Conservation (phyloP, 1,140 invertebrate genomes). For the Rhyzopertha dominica region DNA sequence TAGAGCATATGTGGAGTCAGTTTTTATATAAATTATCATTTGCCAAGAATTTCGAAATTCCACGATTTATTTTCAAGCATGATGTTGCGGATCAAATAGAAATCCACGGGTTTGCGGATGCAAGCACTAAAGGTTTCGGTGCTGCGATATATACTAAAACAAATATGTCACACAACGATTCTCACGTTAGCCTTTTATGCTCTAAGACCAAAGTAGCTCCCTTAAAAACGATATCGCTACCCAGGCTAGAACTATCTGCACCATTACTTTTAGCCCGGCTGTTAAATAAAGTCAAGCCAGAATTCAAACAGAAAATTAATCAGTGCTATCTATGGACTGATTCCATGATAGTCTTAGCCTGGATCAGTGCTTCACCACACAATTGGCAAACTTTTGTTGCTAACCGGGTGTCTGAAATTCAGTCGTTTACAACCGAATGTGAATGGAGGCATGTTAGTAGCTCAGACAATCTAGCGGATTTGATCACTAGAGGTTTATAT, state of each 20-base stretch:
- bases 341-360: slow-evolving; percentile 37
- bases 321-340: slow-evolving; percentile 41
- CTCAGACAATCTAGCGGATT: slow-evolving; percentile 42
- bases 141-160: slow-evolving; percentile 35
- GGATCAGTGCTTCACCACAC: slow-evolving; percentile 31
- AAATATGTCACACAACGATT: not conserved
- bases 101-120: slow-evolving; percentile 38
- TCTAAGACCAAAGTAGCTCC: slow-evolving; percentile 45
- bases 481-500: slow-evolving; percentile 36
- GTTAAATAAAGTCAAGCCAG: slow-evolving; percentile 12
- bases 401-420: slow-evolving; percentile 43
- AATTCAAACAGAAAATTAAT: slow-evolving; percentile 12
- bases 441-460: slow-evolving; percentile 38
- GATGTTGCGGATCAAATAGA: slow-evolving; percentile 13
- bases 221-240: slow-evolving; percentile 38
- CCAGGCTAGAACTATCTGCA: slow-evolving; percentile 45
- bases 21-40: slow-evolving; percentile 1
- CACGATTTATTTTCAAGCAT: slow-evolving; percentile 1
- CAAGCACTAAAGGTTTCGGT: slow-evolving; percentile 36
- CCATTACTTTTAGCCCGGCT: slow-evolving; percentile 36
- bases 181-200: slow-evolving; percentile 15
- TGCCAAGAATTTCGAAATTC: too few species aligned
- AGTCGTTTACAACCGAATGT: slow-evolving; percentile 16
- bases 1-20: slow-evolving; percentile 2
- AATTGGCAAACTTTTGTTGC: slow-evolving; percentile 45